Evolutionary conservation across 2,888 invertebrate species (phyloP).

Genomic region (Erebia palarica): DNA sequence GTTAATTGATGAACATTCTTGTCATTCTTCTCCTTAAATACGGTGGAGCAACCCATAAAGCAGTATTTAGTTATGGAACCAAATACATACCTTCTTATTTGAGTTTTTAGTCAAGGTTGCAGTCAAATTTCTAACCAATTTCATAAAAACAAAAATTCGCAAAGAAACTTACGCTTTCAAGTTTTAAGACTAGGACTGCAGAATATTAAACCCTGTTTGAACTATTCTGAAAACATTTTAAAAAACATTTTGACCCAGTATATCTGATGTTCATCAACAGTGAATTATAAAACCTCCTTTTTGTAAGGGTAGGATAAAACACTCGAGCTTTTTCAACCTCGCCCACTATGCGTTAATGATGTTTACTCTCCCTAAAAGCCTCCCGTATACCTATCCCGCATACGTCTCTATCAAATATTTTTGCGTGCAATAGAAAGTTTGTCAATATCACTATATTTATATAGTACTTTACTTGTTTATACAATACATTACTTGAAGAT

Average conservation of each 20-base stretch:
- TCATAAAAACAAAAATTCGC: too few species aligned
- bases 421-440: constrained; percentile 48
- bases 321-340: constrained; percentile 62
- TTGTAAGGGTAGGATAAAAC: constrained; percentile 58
- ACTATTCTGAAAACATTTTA: not conserved
- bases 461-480: constrained; percentile 1
- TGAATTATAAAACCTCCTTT: constrained; percentile 37
- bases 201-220: not conserved
- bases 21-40: constrained; percentile 25
- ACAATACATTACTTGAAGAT: too few species aligned
- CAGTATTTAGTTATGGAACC: too few species aligned
- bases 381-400: constrained; percentile 46
- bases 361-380: constrained; percentile 76
- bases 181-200: too few species aligned
- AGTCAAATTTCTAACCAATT: too few species aligned
- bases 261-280: constrained; percentile 21
- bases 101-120: too few species aligned
- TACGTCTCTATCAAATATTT: constrained; percentile 48
- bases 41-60: constrained; percentile 15
- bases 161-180: too few species aligned
- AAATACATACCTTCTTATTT: too few species aligned
- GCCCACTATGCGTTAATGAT: constrained; percentile 69
- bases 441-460: constrained; percentile 9
- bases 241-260: constrained; percentile 16
- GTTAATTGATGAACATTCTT: constrained; percentile 20